phyloP scores from a whole-genome alignment of 2,113 vertebrate genomes.

The Festucalex cinctus region DNA sequence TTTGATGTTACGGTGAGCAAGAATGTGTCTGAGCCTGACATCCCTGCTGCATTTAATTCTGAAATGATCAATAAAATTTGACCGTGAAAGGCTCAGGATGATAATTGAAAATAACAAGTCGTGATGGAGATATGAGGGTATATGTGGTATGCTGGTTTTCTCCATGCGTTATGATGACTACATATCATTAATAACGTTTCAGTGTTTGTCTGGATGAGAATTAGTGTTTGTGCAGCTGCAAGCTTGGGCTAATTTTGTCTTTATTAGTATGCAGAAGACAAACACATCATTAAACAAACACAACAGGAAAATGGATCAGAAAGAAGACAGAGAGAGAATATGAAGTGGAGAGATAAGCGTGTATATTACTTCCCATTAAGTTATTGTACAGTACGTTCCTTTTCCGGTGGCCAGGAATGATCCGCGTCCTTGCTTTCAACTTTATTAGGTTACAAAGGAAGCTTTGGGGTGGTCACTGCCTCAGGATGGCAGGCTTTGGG shows the following conservation, averaged over 20 bases:
- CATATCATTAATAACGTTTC: neutral
- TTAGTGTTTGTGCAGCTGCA: constrained; percentile 18
- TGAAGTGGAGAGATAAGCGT: constrained; percentile 14
- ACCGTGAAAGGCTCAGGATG: neutral
- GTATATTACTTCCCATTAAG: constrained; percentile 23
- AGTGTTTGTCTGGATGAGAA: constrained; percentile 12
- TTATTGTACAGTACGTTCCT: neutral
- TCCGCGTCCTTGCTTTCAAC: constrained; percentile 62
- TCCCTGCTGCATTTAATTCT: neutral
- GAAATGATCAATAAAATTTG: constrained; percentile 15
- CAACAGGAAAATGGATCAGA: neutral
- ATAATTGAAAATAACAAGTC: neutral
- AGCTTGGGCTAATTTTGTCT: constrained; percentile 33
- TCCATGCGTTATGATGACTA: neutral
- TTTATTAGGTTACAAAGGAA: constrained; percentile 65
- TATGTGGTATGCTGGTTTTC: neutral
- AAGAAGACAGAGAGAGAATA: neutral
- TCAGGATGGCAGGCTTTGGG: constrained; percentile 49
- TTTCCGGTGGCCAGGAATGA: constrained; percentile 22
- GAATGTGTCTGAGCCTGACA: constrained; percentile 10
- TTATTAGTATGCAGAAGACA: constrained; percentile 36
- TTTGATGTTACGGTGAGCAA: constrained; percentile 25
- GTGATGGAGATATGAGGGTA: neutral
- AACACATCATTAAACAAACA: constrained; percentile 36
- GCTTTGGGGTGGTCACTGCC: constrained; percentile 55